Conservation (phyloP, 2,113 vertebrate species). For the Festucalex cinctus region DNA sequence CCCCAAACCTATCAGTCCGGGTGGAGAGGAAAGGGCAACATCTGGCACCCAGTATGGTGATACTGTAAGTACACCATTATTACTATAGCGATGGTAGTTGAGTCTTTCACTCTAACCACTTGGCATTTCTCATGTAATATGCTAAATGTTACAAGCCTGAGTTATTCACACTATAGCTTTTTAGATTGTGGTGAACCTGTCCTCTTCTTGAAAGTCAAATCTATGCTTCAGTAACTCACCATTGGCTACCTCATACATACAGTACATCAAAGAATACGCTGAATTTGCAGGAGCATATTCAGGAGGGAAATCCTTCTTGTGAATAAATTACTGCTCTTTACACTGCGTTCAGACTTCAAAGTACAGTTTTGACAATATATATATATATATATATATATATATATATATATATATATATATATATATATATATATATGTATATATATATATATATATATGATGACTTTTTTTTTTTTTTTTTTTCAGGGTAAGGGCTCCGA, state of each 20-base stretch:
- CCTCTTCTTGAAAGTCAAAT: conserved; percentile 55
- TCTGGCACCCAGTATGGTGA: conserved; percentile 87
- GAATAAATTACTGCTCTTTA: conserved; percentile 36
- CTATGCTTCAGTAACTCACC: conserved; percentile 62
- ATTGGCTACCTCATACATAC: conserved; percentile 52
- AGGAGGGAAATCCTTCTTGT: conserved; percentile 23
- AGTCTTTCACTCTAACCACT: neutral
- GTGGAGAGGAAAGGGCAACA: conserved; percentile 87
- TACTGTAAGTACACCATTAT: conserved; percentile 78
- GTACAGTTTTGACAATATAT: conserved; percentile 1
- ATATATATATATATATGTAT: no score
- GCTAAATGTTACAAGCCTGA: neutral
- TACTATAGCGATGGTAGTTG: no score
- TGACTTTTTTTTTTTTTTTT: conserved; percentile 6
- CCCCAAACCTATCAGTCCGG: conserved; percentile 94
- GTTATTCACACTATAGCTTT: neutral
- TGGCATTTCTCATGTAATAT: neutral
- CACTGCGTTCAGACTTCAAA: conserved; percentile 1
- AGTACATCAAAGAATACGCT: conserved; percentile 37
- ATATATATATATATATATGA: neutral
- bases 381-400: neutral
- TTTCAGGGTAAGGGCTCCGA: conserved; percentile 80
- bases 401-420: no score
- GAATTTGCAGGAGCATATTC: conserved; percentile 41
- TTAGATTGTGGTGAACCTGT: neutral